phyloP scores from a whole-genome alignment of 2,797 vertebrate genomes.

The Sebastes ruberrimus region DNA sequence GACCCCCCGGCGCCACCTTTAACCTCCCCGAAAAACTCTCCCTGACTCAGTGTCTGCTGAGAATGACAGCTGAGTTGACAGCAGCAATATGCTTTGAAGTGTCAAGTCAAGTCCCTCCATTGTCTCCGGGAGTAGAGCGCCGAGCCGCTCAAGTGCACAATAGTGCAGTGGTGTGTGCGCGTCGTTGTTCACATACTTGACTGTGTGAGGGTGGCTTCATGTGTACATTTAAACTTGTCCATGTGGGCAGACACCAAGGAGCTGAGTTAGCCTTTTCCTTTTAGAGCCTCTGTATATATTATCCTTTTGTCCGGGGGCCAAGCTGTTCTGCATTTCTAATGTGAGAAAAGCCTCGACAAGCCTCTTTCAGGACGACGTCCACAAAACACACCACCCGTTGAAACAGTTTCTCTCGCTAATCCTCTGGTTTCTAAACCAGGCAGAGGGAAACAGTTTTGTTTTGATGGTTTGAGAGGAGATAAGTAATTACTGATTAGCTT shows the following conservation, averaged over 20 bases:
- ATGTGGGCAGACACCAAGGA: constrained; percentile 48
- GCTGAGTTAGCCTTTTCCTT: constrained; percentile 63
- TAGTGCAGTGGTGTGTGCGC: constrained; percentile 48
- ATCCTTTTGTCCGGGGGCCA: constrained; percentile 59
- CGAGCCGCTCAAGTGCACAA: constrained; percentile 76
- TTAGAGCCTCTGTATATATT: constrained; percentile 70
- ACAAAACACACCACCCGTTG: constrained; percentile 46
- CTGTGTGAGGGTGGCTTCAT: constrained; percentile 43
- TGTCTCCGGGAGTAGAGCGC: constrained; percentile 88
- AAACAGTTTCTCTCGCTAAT: constrained; percentile 68
- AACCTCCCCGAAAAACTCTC: constrained; percentile 68
- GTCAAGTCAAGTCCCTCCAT: constrained; percentile 91
- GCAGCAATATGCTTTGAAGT: constrained; percentile 96
- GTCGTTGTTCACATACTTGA: constrained; percentile 48
- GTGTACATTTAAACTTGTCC: constrained; percentile 57
- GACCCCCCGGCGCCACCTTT: constrained; percentile 45
- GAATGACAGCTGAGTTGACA: constrained; percentile 92
- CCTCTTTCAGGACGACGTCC: constrained; percentile 39
- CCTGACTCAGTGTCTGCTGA: constrained; percentile 69
- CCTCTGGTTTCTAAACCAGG: constrained; percentile 45
- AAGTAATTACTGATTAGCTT: constrained; percentile 45
- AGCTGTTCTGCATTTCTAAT: constrained; percentile 70
- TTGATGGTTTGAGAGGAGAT: constrained; percentile 39
- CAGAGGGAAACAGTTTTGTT: constrained; percentile 36
- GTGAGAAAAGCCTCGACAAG: constrained; percentile 67